Evolutionary conservation across 2,888 invertebrate species (phyloP).

Genomic region (Chironomus riparius): DNA sequence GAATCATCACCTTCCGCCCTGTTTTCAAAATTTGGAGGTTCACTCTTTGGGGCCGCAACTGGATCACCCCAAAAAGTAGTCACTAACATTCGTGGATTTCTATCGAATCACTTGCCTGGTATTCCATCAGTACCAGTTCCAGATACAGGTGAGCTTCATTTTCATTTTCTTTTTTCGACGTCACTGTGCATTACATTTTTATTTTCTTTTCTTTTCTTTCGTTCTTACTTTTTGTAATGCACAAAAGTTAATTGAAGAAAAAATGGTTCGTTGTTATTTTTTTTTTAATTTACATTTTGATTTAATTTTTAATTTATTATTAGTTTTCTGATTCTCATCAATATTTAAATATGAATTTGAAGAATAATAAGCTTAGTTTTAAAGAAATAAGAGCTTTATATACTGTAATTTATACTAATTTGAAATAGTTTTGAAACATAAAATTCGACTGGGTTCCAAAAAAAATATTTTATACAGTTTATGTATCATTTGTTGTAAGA

Average conservation of each 20-base stretch:
- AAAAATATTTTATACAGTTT: no score
- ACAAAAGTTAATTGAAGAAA: neutral
- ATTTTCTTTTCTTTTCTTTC: neutral
- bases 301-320: neutral
- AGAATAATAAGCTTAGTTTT: no score
- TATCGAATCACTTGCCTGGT: slow-evolving; percentile 58
- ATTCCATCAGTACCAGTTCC: slow-evolving; percentile 38
- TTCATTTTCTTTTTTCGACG: neutral
- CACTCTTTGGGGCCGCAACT: slow-evolving; percentile 59
- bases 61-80: slow-evolving; percentile 58
- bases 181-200: neutral
- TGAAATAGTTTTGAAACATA: no score
- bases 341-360: neutral
- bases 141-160: slow-evolving; percentile 55
- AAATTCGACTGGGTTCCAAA: no score
- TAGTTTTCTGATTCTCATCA: slow-evolving; percentile 18
- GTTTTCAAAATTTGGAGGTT: slow-evolving; percentile 57
- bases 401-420: no score
- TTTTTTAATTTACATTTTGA: neutral
- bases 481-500: no score
- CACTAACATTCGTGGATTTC: slow-evolving; percentile 63
- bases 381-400: no score
- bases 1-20: slow-evolving; percentile 47
- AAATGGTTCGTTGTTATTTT: neutral
- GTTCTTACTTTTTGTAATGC: neutral